These are phyloP conservation scores for Melanotaenia trifasciata DNA, from an alignment of 2,797 vertebrate genomes.

Conservation along the genomic window DNA sequence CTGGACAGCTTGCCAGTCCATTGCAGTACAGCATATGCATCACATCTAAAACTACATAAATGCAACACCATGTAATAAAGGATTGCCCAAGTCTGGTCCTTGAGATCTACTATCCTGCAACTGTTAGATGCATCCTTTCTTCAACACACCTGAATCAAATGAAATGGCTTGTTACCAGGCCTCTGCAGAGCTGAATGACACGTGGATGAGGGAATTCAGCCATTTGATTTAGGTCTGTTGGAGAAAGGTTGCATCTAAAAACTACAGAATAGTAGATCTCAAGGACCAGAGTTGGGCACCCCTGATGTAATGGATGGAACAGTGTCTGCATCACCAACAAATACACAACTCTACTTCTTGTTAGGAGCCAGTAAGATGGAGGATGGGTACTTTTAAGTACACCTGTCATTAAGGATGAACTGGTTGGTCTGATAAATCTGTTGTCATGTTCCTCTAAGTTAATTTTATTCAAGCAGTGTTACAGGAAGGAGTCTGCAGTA, in stretches of 20 bases:
- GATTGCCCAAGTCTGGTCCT: too few relatives aligned
- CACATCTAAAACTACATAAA: not conserved
- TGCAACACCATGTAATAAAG: not conserved
- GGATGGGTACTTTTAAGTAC: not conserved
- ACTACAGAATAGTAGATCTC: too few relatives aligned
- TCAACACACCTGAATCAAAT: too few relatives aligned
- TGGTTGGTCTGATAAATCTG: not conserved
- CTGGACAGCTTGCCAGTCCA: too few relatives aligned
- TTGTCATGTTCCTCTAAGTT: not conserved
- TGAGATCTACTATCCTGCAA: too few relatives aligned
- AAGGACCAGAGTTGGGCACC: too few relatives aligned
- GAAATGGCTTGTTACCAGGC: too few relatives aligned
- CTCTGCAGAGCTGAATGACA: too few relatives aligned
- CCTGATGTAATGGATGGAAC: not conserved
- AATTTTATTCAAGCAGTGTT: not conserved
- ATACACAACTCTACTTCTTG: not conserved
- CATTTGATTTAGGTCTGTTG: too few relatives aligned
- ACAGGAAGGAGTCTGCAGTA: constrained; percentile 1
- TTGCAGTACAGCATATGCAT: not conserved
- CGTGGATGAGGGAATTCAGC: too few relatives aligned
- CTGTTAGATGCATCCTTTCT: too few relatives aligned
- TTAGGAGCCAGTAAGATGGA: not conserved
- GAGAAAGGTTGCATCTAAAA: too few relatives aligned
- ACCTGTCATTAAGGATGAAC: not conserved
- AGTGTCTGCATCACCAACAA: not conserved